A percentile compares a stretch with the other conserved stretches of the same genome.
Evolutionary conservation across 2,888 invertebrate species (phyloP).

Genomic region (Thera obeliscata): DNA sequence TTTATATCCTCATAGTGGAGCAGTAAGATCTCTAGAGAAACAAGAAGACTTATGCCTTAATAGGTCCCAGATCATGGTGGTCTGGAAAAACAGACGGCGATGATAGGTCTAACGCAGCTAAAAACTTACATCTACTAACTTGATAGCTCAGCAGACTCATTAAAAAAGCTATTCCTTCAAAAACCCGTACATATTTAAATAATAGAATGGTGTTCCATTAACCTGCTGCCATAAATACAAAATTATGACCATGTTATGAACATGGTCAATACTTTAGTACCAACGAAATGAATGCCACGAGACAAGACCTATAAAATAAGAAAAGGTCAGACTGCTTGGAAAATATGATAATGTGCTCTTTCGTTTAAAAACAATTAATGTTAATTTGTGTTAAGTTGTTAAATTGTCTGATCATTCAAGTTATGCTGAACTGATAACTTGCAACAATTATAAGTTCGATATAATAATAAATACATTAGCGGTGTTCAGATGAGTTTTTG

Average conservation of each 20-base stretch:
- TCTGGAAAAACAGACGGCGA: too few relatives aligned
- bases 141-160: background rate
- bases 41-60: too few relatives aligned
- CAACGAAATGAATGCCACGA: slow-evolving; percentile 53
- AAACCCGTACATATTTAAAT: background rate
- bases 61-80: too few relatives aligned
- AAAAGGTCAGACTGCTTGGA: slow-evolving; percentile 50
- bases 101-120: too few relatives aligned
- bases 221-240: background rate
- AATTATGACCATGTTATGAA: slow-evolving; percentile 10
- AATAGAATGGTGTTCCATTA: background rate
- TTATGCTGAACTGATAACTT: slow-evolving; percentile 4
- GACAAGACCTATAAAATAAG: slow-evolving; percentile 60
- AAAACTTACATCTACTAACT: too few relatives aligned
- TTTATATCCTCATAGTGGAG: too few relatives aligned
- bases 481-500: slow-evolving; percentile 12
- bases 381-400: slow-evolving; percentile 9
- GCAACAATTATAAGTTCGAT: background rate
- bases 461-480: slow-evolving; percentile 9
- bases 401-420: slow-evolving; percentile 6
- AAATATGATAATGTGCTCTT: slow-evolving; percentile 29
- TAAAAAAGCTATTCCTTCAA: background rate
- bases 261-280: slow-evolving; percentile 8
- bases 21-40: too few relatives aligned
- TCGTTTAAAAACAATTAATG: slow-evolving; percentile 18